Conservation (phyloP, 2,888 invertebrate species). For the Dichetophora obliterata region DNA sequence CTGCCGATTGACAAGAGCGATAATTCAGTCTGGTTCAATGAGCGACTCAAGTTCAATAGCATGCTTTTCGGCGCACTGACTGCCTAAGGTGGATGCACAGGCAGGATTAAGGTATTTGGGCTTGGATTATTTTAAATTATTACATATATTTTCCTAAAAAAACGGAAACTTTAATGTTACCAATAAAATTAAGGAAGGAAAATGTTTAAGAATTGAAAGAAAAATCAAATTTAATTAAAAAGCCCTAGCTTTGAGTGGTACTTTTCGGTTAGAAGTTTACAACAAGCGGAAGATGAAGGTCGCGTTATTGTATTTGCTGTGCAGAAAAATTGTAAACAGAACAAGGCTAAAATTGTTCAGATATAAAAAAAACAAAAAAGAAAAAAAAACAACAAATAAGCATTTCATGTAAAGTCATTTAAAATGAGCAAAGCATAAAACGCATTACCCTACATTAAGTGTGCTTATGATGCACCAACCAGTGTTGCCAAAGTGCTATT, state of each 20-base stretch:
- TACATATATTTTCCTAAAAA: background rate
- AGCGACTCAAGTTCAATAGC: conserved; percentile 15
- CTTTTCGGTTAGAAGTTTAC: background rate
- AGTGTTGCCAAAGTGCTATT: background rate
- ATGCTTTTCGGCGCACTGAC: background rate
- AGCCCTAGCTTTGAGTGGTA: background rate
- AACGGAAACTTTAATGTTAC: background rate
- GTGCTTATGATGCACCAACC: background rate
- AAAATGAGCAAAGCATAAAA: conserved; percentile 17
- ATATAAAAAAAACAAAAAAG: background rate
- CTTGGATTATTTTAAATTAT: no score
- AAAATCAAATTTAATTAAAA: no score
- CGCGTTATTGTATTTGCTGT: background rate
- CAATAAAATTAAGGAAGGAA: background rate
- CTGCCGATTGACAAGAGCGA: conserved; percentile 16
- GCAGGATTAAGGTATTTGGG: no score
- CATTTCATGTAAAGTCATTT: conserved; percentile 19
- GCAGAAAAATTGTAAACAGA: background rate
- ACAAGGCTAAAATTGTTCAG: background rate
- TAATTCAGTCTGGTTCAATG: conserved; percentile 15
- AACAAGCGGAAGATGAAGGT: conserved; percentile 22
- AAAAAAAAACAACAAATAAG: background rate
- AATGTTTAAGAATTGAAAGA: no score
- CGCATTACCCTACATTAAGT: conserved; percentile 25
- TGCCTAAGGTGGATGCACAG: background rate